Percentiles rank a stretch among this genome's conserved stretches.
phyloP scores from a whole-genome alignment of 2,113 vertebrate species.

The Grus americana region DNA sequence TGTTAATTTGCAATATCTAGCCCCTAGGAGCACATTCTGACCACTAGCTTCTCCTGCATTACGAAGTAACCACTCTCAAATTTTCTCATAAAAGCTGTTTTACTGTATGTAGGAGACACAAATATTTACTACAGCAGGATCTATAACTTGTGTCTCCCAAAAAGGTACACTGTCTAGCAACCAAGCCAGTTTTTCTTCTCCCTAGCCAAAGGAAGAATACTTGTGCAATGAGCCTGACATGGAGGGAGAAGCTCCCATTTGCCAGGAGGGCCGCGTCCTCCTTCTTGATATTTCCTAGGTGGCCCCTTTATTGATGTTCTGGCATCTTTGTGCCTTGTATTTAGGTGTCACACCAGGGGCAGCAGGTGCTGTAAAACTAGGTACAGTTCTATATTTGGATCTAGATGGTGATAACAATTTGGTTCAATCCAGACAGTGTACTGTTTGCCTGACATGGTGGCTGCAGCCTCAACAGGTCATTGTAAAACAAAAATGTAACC shows the following conservation, averaged over 20 bases:
- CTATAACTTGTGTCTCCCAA: not conserved
- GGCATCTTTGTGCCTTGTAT: not conserved
- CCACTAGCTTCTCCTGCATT: not conserved
- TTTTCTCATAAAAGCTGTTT: not conserved
- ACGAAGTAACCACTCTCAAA: not conserved
- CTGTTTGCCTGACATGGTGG: not conserved
- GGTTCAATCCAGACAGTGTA: not conserved
- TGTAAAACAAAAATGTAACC: not conserved
- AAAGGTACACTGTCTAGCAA: not conserved
- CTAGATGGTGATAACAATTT: not conserved
- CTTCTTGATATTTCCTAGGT: not conserved
- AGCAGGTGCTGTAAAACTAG: not conserved
- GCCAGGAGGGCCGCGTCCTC: not conserved
- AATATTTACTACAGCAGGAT: not conserved
- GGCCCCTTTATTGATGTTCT: not conserved
- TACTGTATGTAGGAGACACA: not conserved
- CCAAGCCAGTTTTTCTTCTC: not conserved
- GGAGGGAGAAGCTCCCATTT: not conserved
- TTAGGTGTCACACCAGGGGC: not conserved
- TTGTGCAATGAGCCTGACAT: not conserved
- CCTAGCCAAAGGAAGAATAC: not conserved
- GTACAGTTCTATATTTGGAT: not conserved
- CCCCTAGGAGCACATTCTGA: not conserved
- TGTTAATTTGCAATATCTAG: not conserved
- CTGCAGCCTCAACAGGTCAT: not conserved